Evolutionary conservation across 2,113 vertebrate genomes (phyloP).

Genomic region (Motacilla alba): DNA sequence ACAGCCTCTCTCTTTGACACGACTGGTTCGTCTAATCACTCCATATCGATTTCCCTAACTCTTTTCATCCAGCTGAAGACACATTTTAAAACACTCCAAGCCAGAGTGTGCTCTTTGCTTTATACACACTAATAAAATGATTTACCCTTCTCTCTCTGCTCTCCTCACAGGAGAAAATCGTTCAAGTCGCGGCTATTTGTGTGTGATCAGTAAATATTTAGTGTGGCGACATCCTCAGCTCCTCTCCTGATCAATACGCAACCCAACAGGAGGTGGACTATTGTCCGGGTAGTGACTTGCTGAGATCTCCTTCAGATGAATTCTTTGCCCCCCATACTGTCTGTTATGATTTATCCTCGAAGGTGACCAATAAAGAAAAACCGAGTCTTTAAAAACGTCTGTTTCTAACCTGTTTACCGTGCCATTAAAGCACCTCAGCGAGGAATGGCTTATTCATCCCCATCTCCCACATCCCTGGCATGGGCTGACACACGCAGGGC

Average conservation of each 20-base stretch:
- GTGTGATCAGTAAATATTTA: slow-evolving; percentile 99
- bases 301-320: slow-evolving; percentile 68
- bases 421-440: slow-evolving; percentile 61
- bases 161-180: slow-evolving; percentile 86
- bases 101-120: slow-evolving; percentile 86
- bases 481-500: slow-evolving; percentile 13
- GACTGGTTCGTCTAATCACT: slow-evolving; percentile 82
- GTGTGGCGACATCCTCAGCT: slow-evolving; percentile 89
- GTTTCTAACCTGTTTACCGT: slow-evolving; percentile 69
- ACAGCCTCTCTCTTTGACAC: slow-evolving; percentile 68
- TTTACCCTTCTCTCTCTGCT: slow-evolving; percentile 84
- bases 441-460: background rate
- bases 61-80: slow-evolving; percentile 87
- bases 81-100: slow-evolving; percentile 85
- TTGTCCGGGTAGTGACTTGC: slow-evolving; percentile 78
- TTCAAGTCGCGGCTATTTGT: slow-evolving; percentile 89
- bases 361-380: slow-evolving; percentile 32
- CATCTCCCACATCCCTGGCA: background rate
- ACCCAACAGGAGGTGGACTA: slow-evolving; percentile 81
- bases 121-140: slow-evolving; percentile 94
- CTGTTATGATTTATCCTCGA: slow-evolving; percentile 67
- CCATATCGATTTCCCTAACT: slow-evolving; percentile 90
- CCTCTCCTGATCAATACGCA: slow-evolving; percentile 87
- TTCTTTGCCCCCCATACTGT: slow-evolving; percentile 52
- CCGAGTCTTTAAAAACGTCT: slow-evolving; percentile 55